phyloP scores from a whole-genome alignment of 2,113 vertebrate species.

The Ophthalmotilapia sp. region DNA sequence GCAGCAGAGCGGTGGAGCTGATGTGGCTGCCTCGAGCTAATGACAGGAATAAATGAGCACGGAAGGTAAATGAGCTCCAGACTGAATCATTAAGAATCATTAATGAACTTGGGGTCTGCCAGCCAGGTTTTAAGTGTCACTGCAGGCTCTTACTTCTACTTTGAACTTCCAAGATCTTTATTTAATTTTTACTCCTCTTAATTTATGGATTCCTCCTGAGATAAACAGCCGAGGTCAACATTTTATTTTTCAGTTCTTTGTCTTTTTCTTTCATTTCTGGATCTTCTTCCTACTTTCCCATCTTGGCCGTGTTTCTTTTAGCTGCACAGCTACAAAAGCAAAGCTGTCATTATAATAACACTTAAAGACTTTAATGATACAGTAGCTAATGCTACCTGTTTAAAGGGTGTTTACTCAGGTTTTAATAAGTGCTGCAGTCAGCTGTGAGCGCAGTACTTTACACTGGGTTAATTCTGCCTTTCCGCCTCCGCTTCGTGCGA shows the following conservation, averaged over 20 bases:
- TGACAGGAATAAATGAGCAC: neutral
- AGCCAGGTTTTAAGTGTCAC: neutral
- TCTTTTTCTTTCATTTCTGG: neutral
- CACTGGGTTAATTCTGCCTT: neutral
- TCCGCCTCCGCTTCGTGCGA: neutral
- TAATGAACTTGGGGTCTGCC: neutral
- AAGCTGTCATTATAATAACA: neutral
- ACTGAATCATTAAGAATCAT: neutral
- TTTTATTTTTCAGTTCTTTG: neutral
- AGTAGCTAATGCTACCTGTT: neutral
- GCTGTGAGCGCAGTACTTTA: neutral
- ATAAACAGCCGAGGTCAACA: neutral
- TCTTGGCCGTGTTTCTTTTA: neutral
- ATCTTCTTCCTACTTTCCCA: fast-evolving
- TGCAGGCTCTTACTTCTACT: neutral
- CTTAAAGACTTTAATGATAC: neutral
- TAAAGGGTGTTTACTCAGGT: neutral
- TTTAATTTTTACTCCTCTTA: neutral
- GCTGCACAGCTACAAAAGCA: neutral
- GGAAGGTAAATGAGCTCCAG: neutral
- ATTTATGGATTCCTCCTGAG: neutral
- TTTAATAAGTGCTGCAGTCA: neutral
- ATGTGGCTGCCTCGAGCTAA: neutral
- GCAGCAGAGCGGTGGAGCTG: neutral
- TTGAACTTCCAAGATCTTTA: neutral